Conservation (phyloP, 2,113 vertebrate species). For the Callopanchax toddi region DNA sequence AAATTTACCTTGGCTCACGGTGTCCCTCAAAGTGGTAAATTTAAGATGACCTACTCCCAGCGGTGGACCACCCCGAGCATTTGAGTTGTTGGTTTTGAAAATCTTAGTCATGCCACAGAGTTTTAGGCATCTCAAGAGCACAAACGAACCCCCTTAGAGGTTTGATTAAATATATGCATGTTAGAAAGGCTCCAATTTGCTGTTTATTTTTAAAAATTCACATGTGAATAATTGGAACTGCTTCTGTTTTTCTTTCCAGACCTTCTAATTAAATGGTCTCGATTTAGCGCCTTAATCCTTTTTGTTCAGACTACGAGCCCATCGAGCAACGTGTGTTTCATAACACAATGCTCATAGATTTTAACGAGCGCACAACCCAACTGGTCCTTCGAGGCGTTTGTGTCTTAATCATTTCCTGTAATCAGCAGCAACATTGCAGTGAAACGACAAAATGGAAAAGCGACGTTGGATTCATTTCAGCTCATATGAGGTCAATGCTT, state of each 20-base stretch:
- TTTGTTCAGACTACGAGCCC: conserved; percentile 67
- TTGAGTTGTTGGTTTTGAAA: conserved; percentile 14
- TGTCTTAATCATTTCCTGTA: conserved; percentile 74
- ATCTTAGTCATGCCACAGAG: conserved; percentile 3
- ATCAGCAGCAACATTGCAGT: conserved; percentile 60
- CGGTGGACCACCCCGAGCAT: conserved; percentile 24
- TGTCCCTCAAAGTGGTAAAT: conserved; percentile 17
- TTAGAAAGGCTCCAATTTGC: conserved; percentile 4
- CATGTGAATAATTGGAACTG: too few relatives aligned
- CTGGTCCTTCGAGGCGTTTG: conserved; percentile 57
- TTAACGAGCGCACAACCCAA: conserved; percentile 55
- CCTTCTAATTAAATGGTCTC: conserved; percentile 52
- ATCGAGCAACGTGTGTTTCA: conserved; percentile 71
- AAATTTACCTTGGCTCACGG: conserved; percentile 46
- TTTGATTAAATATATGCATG: conserved; percentile 8
- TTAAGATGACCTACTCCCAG: conserved; percentile 22
- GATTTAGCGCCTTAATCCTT: conserved; percentile 64
- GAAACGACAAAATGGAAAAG: conserved; percentile 51
- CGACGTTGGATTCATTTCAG: conserved; percentile 43
- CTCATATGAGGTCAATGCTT: conserved; percentile 28
- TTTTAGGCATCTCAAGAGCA: conserved; percentile 13
- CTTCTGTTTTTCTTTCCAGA: conserved; percentile 1
- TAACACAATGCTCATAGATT: conserved; percentile 59
- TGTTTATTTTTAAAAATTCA: too few relatives aligned
- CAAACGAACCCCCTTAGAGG: background rate